Evolutionary conservation across 2,888 invertebrate species (phyloP).

Genomic region (Barypeithes pellucidus): DNA sequence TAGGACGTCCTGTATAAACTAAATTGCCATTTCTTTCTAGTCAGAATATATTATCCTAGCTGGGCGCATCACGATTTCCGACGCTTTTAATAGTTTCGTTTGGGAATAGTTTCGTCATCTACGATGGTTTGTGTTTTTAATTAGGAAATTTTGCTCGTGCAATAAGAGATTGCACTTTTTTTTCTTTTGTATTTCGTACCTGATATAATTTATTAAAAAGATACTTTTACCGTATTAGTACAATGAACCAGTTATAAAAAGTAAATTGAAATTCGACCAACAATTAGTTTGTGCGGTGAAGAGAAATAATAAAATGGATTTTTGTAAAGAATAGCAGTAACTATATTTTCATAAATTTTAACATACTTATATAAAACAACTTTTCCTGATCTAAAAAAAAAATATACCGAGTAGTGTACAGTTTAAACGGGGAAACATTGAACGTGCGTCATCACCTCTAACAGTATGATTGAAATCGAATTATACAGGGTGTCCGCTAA

Average conservation of each 20-base stretch:
- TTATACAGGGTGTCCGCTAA: no score
- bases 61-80: constrained; percentile 43
- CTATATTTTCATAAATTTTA: no score
- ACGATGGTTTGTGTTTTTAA: constrained; percentile 42
- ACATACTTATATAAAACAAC: no score
- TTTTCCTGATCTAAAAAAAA: no score
- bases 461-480: no score
- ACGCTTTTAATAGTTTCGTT: constrained; percentile 50
- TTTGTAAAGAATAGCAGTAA: neutral
- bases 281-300: neutral
- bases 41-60: constrained; percentile 43
- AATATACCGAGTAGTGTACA: no score
- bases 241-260: constrained; percentile 27
- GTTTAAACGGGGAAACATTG: no score
- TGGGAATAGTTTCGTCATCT: constrained; percentile 31
- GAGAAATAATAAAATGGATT: neutral
- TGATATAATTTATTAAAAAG: constrained; percentile 16
- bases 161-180: constrained; percentile 28
- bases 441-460: no score
- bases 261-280: constrained; percentile 20
- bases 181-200: constrained; percentile 21
- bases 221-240: constrained; percentile 25
- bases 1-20: constrained; percentile 29
- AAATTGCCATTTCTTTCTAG: constrained; percentile 43
- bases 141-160: constrained; percentile 37